Base-by-base conservation (phyloP, 2,797 vertebrate species). In the Siniperca obscura region DNA sequence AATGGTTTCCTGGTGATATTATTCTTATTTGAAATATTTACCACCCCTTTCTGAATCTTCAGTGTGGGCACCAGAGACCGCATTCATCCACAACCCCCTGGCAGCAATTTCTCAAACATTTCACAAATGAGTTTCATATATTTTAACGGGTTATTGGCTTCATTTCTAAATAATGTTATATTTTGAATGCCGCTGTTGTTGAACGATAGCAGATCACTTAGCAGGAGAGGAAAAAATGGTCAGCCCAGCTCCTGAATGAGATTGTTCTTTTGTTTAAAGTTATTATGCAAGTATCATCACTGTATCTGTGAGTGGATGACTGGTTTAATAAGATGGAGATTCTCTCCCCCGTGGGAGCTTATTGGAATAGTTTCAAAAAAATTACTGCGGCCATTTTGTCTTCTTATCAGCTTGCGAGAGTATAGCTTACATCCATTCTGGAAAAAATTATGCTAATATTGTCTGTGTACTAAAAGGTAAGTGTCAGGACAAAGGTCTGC, bases 51-150 rank as follows among this genome's bases (percentile, higher is more conserved):
- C 42, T 77, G 86, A 84, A 79, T 92, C 86, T 83, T 86, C 82
- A 71, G 80, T 68, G 56, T 82, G 88, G 75, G 79, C 83, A 89
- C 82, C 84, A 78, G 84, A 83, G 85, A 83, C 77, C 66, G 72
- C 90, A 92, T 87, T 88, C 90, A 91, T 90, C 89, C 83, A 86
- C 61, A 65, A 79, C 76, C 82, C 84, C 85, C 86, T 73, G 87
- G 87, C 92, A 93, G 89, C 84, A 74, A 92, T 91, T 91, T 84
- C 78, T 93, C 90, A 94, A 93, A 93, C 82, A 85, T 93, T 92
- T 90, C 80, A 83, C 86, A 85, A 84, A 91, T 90, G 86, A 92
- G 83, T 90, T 86, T 90, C 79, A 91, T 89, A 86, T 78, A 86
- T 93, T 86, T 91, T 93, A 93, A 92, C 64, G 66, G 52, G 80